phyloP scores from a whole-genome alignment of 2,113 vertebrate genomes.

The Cricetomys ansorgei region DNA sequence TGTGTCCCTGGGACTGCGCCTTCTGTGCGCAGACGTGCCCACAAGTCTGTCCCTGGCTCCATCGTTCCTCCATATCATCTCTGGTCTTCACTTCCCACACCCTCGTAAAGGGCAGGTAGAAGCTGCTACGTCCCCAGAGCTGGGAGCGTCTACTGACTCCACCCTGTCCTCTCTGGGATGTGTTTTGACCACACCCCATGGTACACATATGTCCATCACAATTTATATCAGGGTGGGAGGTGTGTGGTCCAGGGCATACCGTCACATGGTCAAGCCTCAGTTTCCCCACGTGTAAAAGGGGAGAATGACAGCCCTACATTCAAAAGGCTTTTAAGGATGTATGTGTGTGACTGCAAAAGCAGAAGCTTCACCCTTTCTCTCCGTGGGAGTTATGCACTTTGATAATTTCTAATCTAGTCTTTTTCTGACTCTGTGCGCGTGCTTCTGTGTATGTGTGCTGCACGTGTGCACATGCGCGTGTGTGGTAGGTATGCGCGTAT shows the following conservation, averaged over 20 bases:
- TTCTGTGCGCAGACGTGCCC: neutral
- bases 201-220: neutral
- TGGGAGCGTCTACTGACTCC: neutral
- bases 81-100: neutral
- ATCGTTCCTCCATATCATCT: rapidly evolving
- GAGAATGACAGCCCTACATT: neutral
- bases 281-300: neutral
- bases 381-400: neutral
- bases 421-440: neutral
- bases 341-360: neutral
- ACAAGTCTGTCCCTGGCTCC: neutral
- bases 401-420: neutral
- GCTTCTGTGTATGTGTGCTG: neutral
- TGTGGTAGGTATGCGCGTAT: neutral
- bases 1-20: too few species aligned
- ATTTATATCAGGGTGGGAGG: neutral
- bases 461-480: neutral
- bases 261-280: neutral
- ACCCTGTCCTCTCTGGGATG: neutral
- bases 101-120: neutral
- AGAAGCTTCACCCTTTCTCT: neutral
- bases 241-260: neutral
- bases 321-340: neutral
- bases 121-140: neutral
- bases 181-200: neutral